phyloP scores from a whole-genome alignment of 1,140 invertebrate genomes.

The Ceratina japonica region DNA sequence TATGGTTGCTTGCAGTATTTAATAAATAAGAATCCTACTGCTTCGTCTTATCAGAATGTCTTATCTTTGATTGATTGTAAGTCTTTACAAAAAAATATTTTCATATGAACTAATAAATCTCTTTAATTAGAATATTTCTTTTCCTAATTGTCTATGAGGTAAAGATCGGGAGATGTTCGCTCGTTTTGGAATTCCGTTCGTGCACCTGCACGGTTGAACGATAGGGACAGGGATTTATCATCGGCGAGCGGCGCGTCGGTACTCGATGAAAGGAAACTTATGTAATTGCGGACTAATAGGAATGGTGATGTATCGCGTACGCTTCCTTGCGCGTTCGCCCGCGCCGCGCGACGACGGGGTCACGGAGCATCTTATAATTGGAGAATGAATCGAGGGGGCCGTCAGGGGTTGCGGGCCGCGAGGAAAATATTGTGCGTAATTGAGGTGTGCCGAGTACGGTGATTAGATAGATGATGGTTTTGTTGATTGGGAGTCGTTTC shows the following conservation, averaged over 20 bases:
- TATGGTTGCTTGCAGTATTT: no score
- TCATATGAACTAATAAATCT: no score
- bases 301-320: conserved; percentile 9
- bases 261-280: conserved; percentile 1
- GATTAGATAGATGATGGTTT: neutral
- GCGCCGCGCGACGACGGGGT: neutral
- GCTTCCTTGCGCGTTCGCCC: neutral
- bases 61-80: no score
- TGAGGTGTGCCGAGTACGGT: neutral
- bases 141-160: no score
- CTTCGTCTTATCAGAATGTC: no score
- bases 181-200: conserved; percentile 36
- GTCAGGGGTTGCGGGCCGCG: neutral
- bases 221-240: conserved; percentile 20
- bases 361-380: neutral
- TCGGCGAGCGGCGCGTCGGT: neutral
- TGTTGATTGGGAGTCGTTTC: neutral
- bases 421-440: neutral
- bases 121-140: no score
- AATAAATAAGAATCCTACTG: no score
- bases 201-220: conserved; percentile 36
- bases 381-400: neutral
- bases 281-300: conserved; percentile 9
- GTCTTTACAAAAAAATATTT: no score
- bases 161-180: conserved; percentile 22